phyloP scores from a whole-genome alignment of 1,140 invertebrate genomes.

The Chrysoperla carnea region DNA sequence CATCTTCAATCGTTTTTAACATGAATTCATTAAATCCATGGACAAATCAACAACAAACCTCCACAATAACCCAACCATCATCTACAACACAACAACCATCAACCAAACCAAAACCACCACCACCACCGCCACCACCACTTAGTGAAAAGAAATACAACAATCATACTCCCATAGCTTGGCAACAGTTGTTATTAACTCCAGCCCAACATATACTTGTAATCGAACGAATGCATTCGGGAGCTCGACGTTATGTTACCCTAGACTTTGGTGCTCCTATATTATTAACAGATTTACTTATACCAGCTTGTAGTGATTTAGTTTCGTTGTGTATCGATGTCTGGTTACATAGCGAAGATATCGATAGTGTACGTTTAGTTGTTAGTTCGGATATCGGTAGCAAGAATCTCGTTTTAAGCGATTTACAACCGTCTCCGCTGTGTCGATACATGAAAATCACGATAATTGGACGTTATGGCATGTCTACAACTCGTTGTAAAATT shows the following conservation, averaged over 20 bases:
- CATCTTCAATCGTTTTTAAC: no score
- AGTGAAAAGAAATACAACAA: neutral
- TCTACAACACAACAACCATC: no score
- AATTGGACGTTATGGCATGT: constrained; percentile 80
- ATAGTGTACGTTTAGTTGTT: constrained; percentile 68
- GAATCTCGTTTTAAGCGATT: constrained; percentile 67
- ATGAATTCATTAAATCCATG: no score
- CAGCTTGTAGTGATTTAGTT: constrained; percentile 68
- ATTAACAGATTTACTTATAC: constrained; percentile 77
- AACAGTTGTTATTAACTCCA: constrained; percentile 17
- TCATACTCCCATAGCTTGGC: constrained; percentile 4
- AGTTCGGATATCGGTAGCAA: constrained; percentile 69
- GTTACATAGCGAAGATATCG: constrained; percentile 63
- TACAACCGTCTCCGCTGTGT: constrained; percentile 76
- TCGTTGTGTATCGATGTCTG: constrained; percentile 81
- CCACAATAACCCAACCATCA: no score
- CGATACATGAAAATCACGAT: constrained; percentile 79
- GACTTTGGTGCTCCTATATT: constrained; percentile 75
- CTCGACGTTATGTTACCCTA: constrained; percentile 69
- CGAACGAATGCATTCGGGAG: constrained; percentile 81
- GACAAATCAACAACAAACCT: no score
- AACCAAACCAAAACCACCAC: no score
- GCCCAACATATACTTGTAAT: constrained; percentile 46
- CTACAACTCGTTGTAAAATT: constrained; percentile 72
- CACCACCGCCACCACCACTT: no score